Evolutionary conservation across 1,140 invertebrate genomes (phyloP).

Genomic region (Zaprionus camerounensis): DNA sequence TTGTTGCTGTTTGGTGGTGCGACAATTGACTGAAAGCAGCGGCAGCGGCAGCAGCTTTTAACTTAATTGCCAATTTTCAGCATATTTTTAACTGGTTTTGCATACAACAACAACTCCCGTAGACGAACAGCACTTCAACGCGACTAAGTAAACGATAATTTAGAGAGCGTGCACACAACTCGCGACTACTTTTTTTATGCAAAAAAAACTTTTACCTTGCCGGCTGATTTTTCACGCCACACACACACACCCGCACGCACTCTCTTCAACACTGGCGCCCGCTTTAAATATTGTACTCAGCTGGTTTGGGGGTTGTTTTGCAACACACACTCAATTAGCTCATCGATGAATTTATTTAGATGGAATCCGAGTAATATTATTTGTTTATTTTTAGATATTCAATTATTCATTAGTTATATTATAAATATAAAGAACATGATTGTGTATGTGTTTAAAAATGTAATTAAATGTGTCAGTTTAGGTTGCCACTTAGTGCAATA

Average conservation of each 20-base stretch:
- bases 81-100: constrained; percentile 41
- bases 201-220: constrained; percentile 55
- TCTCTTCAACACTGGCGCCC: constrained; percentile 18
- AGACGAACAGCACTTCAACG: constrained; percentile 11
- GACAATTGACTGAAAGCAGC: constrained; percentile 32
- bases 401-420: constrained; percentile 1
- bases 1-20: constrained; percentile 11
- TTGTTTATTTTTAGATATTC: background rate
- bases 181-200: constrained; percentile 56
- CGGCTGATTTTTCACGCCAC: constrained; percentile 52
- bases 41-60: constrained; percentile 28
- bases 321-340: constrained; percentile 39
- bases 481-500: background rate
- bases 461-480: background rate
- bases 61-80: constrained; percentile 41
- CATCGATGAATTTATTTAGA: background rate
- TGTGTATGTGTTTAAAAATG: background rate
- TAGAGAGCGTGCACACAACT: constrained; percentile 30
- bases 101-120: constrained; percentile 10
- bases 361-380: background rate
- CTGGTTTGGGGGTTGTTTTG: constrained; percentile 51
- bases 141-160: constrained; percentile 24
- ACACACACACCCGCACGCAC: constrained; percentile 22
- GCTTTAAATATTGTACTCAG: constrained; percentile 23
- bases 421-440: background rate